phyloP scores from a whole-genome alignment of 1,140 invertebrate genomes.

The Lepidurus arcticus region DNA sequence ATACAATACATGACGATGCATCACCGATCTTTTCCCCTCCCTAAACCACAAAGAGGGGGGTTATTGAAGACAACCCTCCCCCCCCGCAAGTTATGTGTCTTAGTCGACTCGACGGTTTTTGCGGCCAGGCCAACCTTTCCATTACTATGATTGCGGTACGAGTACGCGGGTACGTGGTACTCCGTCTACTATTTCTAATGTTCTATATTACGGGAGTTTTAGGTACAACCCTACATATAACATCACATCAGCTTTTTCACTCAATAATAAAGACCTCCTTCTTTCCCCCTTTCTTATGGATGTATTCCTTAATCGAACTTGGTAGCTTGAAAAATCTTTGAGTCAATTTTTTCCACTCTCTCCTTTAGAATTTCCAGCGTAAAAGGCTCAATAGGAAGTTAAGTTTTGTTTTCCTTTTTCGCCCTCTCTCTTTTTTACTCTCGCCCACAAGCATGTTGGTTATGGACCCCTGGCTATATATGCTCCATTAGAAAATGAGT shows the following conservation, averaged over 20 bases:
- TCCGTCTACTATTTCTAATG: not conserved
- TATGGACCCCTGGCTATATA: not conserved
- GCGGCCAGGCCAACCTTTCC: not conserved
- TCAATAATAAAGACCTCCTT: too few species aligned
- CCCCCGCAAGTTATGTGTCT: not conserved
- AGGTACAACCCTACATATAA: too few species aligned
- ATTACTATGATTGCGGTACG: constrained; percentile 10
- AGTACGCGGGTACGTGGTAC: not conserved
- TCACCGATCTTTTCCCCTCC: not conserved
- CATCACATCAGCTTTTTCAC: too few species aligned
- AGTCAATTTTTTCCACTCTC: too few species aligned
- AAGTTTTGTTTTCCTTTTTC: not conserved
- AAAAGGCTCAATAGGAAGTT: not conserved
- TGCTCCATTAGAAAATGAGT: constrained; percentile 9
- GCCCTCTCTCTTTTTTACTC: not conserved
- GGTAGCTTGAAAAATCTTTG: too few species aligned
- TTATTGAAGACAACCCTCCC: not conserved
- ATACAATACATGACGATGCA: constrained; percentile 14
- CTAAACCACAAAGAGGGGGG: not conserved
- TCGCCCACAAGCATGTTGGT: not conserved
- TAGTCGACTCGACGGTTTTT: not conserved
- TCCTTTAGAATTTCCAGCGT: too few species aligned
- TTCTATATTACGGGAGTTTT: too few species aligned
- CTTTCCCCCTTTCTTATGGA: too few species aligned
- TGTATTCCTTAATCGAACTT: too few species aligned